Conservation (phyloP, 2,888 invertebrate species). For the Oscheius onirici region DNA sequence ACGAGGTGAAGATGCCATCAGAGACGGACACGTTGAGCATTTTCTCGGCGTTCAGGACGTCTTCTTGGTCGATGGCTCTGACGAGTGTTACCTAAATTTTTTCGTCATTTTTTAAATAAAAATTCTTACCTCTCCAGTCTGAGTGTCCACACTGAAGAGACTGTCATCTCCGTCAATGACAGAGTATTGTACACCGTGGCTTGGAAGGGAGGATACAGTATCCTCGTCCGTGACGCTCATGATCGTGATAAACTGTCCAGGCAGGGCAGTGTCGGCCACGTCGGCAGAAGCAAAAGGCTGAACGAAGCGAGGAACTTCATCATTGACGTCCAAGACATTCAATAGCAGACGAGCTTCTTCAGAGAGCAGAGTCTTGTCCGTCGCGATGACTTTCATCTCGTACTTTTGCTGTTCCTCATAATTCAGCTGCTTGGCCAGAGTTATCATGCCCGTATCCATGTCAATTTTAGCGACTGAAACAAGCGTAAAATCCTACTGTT, state of each 20-base stretch:
- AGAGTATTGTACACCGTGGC: slow-evolving; percentile 50
- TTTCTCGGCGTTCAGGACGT: slow-evolving; percentile 40
- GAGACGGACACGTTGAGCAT: slow-evolving; percentile 90
- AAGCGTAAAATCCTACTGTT: too few relatives aligned
- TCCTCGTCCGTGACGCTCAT: slow-evolving; percentile 60
- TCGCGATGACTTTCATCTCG: slow-evolving; percentile 46
- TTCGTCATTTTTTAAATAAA: background rate
- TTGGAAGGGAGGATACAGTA: slow-evolving; percentile 48
- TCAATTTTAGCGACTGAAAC: slow-evolving; percentile 76
- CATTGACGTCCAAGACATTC: slow-evolving; percentile 61
- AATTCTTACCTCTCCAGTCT: slow-evolving; percentile 54
- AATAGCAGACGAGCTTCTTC: slow-evolving; percentile 78
- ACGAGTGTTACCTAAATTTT: slow-evolving; percentile 43
- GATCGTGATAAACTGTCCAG: slow-evolving; percentile 57
- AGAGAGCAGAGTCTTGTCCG: slow-evolving; percentile 82
- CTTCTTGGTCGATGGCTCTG: slow-evolving; percentile 53
- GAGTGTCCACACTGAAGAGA: slow-evolving; percentile 52
- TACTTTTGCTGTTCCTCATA: slow-evolving; percentile 80
- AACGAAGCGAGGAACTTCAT: slow-evolving; percentile 55
- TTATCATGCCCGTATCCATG: slow-evolving; percentile 85
- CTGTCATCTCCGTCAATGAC: slow-evolving; percentile 66
- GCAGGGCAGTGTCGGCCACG: slow-evolving; percentile 46
- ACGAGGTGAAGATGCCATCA: slow-evolving; percentile 92
- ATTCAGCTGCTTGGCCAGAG: slow-evolving; percentile 87
- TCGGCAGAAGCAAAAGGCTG: slow-evolving; percentile 42